These are phyloP conservation scores for Neolamprologus modestus DNA, from an alignment of 2,113 vertebrate genomes.

Conservation along the genomic window DNA sequence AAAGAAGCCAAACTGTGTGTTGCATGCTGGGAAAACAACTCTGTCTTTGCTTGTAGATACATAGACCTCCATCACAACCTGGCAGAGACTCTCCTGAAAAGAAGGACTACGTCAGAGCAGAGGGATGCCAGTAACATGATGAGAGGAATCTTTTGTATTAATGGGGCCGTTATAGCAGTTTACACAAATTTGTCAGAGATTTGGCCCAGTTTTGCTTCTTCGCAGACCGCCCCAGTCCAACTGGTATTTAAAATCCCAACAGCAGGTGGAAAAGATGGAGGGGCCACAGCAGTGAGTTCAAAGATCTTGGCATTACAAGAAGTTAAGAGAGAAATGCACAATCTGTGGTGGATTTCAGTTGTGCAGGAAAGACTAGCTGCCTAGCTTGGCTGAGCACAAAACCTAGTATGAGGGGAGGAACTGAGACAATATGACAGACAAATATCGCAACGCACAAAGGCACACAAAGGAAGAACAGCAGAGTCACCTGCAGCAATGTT, in stretches of 20 bases:
- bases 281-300: constrained; percentile 16
- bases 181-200: constrained; percentile 2
- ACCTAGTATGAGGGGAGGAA: not conserved
- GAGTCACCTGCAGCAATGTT: not conserved
- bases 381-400: not conserved
- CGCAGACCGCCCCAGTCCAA: not conserved
- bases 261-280: constrained; percentile 13
- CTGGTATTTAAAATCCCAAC: not conserved
- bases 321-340: constrained; percentile 29
- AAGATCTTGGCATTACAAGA: constrained; percentile 21
- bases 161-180: not conserved
- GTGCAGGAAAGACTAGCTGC: not conserved
- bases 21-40: constrained; percentile 17
- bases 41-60: constrained; percentile 2
- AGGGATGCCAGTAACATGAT: constrained; percentile 28
- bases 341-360: constrained; percentile 31
- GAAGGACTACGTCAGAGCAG: constrained; percentile 26
- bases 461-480: not conserved
- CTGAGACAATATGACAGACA: not conserved
- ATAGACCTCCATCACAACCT: constrained; percentile 42
- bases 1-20: not conserved
- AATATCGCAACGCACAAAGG: not conserved
- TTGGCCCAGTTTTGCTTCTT: not conserved
- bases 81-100: constrained; percentile 18
- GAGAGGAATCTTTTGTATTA: constrained; percentile 4